Conservation (phyloP, 2,797 vertebrate genomes). For the Ceryle rudis region DNA sequence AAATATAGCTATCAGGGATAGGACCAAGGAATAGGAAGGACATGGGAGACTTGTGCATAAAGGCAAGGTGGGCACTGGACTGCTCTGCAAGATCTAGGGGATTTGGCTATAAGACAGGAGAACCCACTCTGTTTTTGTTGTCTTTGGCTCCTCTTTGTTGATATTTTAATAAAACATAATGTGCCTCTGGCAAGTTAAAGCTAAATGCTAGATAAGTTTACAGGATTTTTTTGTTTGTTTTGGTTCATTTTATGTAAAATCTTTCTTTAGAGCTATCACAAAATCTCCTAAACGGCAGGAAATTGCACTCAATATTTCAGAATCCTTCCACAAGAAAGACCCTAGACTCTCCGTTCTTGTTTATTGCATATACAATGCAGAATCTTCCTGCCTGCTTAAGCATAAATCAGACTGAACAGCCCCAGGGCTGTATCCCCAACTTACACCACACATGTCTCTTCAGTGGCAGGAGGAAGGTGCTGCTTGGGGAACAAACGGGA, state of each 20-base stretch:
- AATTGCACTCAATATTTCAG: conserved; percentile 60
- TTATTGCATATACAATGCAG: conserved; percentile 11
- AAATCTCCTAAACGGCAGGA: conserved; percentile 61
- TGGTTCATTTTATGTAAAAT: conserved; percentile 53
- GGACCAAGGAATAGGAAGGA: background rate
- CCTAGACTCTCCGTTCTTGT: background rate
- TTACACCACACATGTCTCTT: background rate
- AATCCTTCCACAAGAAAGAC: conserved; percentile 47
- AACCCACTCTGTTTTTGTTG: conserved; percentile 53
- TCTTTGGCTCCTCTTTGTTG: conserved; percentile 53
- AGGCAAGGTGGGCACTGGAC: background rate
- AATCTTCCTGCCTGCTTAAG: conserved; percentile 20
- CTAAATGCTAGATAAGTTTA: conserved; percentile 62
- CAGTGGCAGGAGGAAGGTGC: background rate
- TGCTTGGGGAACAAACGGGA: background rate
- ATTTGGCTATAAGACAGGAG: conserved; percentile 4
- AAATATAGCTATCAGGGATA: background rate
- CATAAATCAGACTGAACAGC: background rate
- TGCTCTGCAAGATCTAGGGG: background rate
- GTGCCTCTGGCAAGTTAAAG: conserved; percentile 58
- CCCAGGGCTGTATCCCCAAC: background rate
- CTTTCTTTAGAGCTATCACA: conserved; percentile 55
- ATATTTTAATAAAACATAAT: conserved; percentile 68
- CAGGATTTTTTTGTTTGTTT: conserved; percentile 51
- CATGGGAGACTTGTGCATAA: background rate